phyloP scores from a whole-genome alignment of 2,797 vertebrate genomes.

The Centroberyx gerrardi region DNA sequence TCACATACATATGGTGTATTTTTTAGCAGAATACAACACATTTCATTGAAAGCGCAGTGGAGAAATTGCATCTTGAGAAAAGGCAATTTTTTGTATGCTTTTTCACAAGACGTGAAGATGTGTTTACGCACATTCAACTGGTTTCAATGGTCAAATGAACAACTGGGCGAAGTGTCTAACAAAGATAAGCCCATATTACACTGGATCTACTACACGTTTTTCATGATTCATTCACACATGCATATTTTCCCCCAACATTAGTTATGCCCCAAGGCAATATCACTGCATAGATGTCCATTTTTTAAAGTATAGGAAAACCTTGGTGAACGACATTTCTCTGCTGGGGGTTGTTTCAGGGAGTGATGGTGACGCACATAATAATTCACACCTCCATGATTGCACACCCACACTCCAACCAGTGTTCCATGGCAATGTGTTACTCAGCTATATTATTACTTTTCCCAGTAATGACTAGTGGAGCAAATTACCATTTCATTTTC shows the following conservation, averaged over 20 bases:
- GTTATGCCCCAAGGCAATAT: constrained; percentile 9
- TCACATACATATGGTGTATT: too few species aligned
- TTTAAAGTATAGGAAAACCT: constrained; percentile 6
- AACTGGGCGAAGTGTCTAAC: background rate
- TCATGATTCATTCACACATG: constrained; percentile 26
- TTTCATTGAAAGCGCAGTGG: background rate
- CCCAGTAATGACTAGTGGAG: background rate
- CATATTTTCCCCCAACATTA: constrained; percentile 21
- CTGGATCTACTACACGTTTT: background rate
- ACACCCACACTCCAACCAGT: constrained; percentile 17
- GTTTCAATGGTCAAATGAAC: background rate
- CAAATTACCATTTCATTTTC: constrained; percentile 2
- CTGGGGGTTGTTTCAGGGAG: constrained; percentile 12
- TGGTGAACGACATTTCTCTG: background rate
- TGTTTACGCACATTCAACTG: too few species aligned
- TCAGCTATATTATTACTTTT: background rate
- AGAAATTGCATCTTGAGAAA: background rate
- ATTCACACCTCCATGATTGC: constrained; percentile 37
- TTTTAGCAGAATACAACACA: background rate
- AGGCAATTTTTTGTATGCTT: background rate
- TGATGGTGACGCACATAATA: background rate
- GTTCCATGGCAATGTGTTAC: constrained; percentile 11
- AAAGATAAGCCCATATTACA: background rate
- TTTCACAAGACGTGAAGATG: too few species aligned
- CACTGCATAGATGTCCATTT: constrained; percentile 7